Conservation (phyloP, 2,888 invertebrate species). For the Plutella xylostella region DNA sequence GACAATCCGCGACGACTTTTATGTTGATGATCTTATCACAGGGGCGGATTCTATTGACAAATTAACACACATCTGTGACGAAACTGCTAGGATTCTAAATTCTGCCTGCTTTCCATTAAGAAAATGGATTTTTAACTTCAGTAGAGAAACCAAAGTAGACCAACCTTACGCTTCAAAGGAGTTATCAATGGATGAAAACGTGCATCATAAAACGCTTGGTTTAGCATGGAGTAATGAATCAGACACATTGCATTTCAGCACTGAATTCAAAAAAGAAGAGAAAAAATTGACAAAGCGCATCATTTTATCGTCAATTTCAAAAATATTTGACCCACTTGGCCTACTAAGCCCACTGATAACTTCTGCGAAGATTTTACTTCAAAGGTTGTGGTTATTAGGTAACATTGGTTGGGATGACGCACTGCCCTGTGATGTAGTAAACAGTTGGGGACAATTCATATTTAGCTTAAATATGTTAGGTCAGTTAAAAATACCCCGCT, state of each 20-base stretch:
- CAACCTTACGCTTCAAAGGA: constrained; percentile 5
- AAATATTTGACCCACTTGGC: constrained; percentile 13
- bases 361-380: too few relatives aligned
- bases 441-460: too few relatives aligned
- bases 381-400: too few relatives aligned
- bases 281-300: constrained; percentile 12
- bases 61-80: not conserved
- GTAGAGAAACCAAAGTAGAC: too few relatives aligned
- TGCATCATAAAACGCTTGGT: constrained; percentile 15
- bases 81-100: constrained; percentile 4
- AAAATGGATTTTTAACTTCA: constrained; percentile 20
- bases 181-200: not conserved
- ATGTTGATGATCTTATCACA: constrained; percentile 22
- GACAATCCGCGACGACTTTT: constrained; percentile 20
- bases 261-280: constrained; percentile 6
- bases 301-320: constrained; percentile 13
- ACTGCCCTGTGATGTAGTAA: too few relatives aligned
- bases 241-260: constrained; percentile 16
- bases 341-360: too few relatives aligned
- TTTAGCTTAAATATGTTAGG: too few relatives aligned
- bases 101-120: constrained; percentile 19
- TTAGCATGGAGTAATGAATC: constrained; percentile 13
- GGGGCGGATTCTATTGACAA: constrained; percentile 13
- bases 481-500: too few relatives aligned
- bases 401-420: too few relatives aligned